These are phyloP conservation scores for Acanthopleura granulata DNA, from an alignment of 2,888 invertebrate species.

Conservation along the genomic window DNA sequence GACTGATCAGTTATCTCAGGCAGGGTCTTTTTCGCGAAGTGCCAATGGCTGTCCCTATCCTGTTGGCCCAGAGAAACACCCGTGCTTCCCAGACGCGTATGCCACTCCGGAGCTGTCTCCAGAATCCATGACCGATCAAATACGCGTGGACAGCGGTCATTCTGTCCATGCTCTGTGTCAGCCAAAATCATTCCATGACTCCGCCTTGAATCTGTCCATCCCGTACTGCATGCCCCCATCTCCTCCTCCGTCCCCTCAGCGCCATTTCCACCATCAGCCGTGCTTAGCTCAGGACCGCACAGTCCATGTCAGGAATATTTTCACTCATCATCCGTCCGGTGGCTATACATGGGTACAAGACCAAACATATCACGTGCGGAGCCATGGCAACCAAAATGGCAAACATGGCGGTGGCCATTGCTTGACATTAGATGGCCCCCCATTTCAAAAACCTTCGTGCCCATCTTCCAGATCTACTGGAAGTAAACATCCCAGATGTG, in stretches of 20 bases:
- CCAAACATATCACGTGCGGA: not conserved
- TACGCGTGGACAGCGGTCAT: not conserved
- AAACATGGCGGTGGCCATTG: not conserved
- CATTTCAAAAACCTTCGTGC: too few species aligned
- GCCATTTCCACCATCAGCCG: not conserved
- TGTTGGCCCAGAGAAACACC: not conserved
- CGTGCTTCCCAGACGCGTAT: not conserved
- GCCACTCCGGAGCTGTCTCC: not conserved
- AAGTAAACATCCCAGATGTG: not conserved
- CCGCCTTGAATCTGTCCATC: not conserved
- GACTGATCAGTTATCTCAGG: not conserved
- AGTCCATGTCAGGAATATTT: slow-evolving; percentile 15
- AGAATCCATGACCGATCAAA: not conserved
- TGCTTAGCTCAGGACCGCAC: not conserved
- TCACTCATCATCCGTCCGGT: slow-evolving; percentile 16
- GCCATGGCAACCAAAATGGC: not conserved
- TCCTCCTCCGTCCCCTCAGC: slow-evolving; percentile 40
- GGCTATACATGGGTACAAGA: slow-evolving; percentile 7
- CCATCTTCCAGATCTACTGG: not conserved
- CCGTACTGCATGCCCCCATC: slow-evolving; percentile 41
- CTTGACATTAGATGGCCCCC: not conserved
- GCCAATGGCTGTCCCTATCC: not conserved
- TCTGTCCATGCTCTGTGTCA: not conserved
- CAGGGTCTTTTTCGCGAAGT: not conserved
- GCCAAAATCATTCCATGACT: not conserved